phyloP scores from a whole-genome alignment of 2,888 invertebrate genomes.

The Leucozona laternaria region DNA sequence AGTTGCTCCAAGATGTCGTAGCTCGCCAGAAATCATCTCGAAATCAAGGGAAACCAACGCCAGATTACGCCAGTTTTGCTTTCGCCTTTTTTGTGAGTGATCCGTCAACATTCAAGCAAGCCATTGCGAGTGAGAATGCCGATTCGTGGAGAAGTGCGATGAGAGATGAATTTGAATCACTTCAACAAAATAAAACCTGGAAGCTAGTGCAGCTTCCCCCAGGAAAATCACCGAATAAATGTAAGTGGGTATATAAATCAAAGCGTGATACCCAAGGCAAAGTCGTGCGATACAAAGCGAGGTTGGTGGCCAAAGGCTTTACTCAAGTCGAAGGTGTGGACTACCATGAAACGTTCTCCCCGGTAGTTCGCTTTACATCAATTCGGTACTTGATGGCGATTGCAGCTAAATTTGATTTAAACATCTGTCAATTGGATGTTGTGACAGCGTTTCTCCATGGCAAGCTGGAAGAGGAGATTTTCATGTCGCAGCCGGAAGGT shows the following conservation, averaged over 20 bases:
- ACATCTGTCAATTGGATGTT: conserved; percentile 45
- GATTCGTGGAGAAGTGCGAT: conserved; percentile 51
- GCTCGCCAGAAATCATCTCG: conserved; percentile 40
- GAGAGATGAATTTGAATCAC: conserved; percentile 41
- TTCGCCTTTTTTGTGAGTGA: conserved; percentile 17
- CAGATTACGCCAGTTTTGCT: conserved; percentile 43
- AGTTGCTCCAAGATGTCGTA: conserved; percentile 14
- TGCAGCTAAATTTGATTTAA: conserved; percentile 51
- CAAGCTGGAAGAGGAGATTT: no score
- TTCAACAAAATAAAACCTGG: conserved; percentile 37
- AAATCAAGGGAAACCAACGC: conserved; percentile 48
- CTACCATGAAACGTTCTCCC: conserved; percentile 52
- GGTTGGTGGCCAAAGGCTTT: conserved; percentile 50
- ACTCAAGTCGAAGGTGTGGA: conserved; percentile 60
- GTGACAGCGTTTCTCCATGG: no score
- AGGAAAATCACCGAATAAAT: conserved; percentile 25
- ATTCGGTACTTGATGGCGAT: conserved; percentile 53
- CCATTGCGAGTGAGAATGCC: conserved; percentile 37
- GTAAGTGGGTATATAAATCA: conserved; percentile 41
- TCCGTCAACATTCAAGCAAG: conserved; percentile 3
- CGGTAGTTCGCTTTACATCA: conserved; percentile 45
- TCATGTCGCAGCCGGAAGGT: no score
- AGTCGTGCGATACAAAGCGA: conserved; percentile 41
- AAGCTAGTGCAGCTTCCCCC: conserved; percentile 28
- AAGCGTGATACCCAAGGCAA: conserved; percentile 43